These are phyloP conservation scores for Calliopsis andreniformis DNA, from an alignment of 1,140 invertebrate species.

Conservation along the genomic window DNA sequence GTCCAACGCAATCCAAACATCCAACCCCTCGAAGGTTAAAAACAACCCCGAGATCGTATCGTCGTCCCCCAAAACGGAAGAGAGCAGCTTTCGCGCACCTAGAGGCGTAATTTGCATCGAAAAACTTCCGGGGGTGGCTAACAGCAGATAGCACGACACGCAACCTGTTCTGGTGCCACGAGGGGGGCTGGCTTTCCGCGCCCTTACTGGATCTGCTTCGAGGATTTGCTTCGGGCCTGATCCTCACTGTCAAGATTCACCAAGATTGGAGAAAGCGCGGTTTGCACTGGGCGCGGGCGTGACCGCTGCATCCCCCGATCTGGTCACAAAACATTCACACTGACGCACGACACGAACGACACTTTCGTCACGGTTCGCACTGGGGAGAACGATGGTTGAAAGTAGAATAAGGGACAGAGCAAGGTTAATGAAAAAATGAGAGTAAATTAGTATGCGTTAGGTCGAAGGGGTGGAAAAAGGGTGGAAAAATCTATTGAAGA, in stretches of 20 bases:
- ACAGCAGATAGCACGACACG: slow-evolving; percentile 41
- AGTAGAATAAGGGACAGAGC: not conserved
- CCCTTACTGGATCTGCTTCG: slow-evolving; percentile 17
- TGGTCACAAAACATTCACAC: slow-evolving; percentile 27
- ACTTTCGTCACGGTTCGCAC: slow-evolving; percentile 3
- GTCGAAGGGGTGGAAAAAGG: too few species aligned
- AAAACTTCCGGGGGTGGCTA: not conserved
- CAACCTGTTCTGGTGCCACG: not conserved
- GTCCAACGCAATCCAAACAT: not conserved
- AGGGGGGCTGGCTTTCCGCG: not conserved
- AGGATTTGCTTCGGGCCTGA: not conserved
- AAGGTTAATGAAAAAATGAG: too few species aligned
- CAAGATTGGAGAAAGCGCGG: not conserved
- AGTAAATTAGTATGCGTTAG: too few species aligned
- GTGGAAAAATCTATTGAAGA: too few species aligned
- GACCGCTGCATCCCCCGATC: slow-evolving; percentile 5
- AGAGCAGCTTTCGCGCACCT: slow-evolving; percentile 11
- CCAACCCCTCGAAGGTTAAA: not conserved
- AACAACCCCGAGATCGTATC: not conserved
- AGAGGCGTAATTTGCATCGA: not conserved
- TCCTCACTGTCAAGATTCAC: slow-evolving; percentile 10
- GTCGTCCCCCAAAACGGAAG: not conserved
- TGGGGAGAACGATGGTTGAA: not conserved
- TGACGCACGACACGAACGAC: not conserved
- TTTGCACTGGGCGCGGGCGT: not conserved